Base-by-base conservation (phyloP, 2,113 vertebrate species). In the Ictidomys tridecemlineatus region DNA sequence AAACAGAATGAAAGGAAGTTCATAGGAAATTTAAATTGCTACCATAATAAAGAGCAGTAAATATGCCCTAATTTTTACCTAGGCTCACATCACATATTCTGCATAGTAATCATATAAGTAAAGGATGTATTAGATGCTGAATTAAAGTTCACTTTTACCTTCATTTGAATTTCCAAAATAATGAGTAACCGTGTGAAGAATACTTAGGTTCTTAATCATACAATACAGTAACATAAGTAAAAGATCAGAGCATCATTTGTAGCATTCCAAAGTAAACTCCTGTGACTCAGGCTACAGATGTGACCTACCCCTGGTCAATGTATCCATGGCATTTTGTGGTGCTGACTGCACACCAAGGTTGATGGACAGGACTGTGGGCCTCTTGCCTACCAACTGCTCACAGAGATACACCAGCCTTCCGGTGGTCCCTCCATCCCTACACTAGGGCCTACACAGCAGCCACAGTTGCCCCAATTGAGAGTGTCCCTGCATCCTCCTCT, bases 141-240 rank as follows among this genome's bases (percentile, higher is more conserved):
- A 14, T 30, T 30, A 69, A 63, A 39, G 20, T 70, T 90, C 70
- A 56, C 10, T 65, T 39, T 79, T 76, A 37, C 26, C 11, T 13
- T 39, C 37, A 28, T 17, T 4, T 24, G 48, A 77, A 58, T 93
- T 96, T 91, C 72, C 67, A 78, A 88, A 85, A 65, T 48, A 89
- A 91, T 42, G 39, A 61, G 37, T 30, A 56, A 51, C 0, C 4
- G 28, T 18, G 69, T 42, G 7, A 77, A 86, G 48, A 94, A 18
- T n/a, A 22, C 13, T 42, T n/a, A 72, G 39, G 76, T 42, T 37
- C 30, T 72, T 73, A 53, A 83, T 87, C 34, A 42, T 24, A 61
- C 0, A 42, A 4, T 11, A 67, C 74, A 45, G 30, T n/a, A 85
- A 56, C 48, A 56, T 28, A 32, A 51, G 7, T 26, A 53, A 85